These are phyloP conservation scores for Plebejus argus DNA, from an alignment of 2,888 invertebrate genomes.

Conservation along the genomic window DNA sequence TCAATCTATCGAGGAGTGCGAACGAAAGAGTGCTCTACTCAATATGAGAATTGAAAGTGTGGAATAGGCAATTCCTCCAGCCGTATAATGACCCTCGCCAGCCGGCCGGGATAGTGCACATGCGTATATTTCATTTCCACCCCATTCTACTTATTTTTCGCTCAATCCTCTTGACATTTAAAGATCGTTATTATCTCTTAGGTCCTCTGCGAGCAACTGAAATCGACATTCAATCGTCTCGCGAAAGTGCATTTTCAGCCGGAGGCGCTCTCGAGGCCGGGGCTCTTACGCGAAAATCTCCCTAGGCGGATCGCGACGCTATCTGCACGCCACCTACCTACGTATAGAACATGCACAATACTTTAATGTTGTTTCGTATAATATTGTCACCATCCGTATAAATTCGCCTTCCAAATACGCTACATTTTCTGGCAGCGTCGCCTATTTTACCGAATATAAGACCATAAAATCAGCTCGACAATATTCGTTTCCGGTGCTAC, in stretches of 20 bases:
- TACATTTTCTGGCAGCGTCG: neutral
- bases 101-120: conserved; percentile 14
- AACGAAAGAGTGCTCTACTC: neutral
- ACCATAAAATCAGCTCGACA: neutral
- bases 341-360: neutral
- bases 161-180: conserved; percentile 33
- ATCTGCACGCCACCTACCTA: conserved; percentile 45
- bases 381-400: neutral
- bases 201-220: conserved; percentile 62
- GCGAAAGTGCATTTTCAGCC: conserved; percentile 78
- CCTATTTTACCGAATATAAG: neutral
- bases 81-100: conserved; percentile 18
- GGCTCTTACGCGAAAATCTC: conserved; percentile 77
- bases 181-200: conserved; percentile 67
- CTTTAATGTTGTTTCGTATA: neutral
- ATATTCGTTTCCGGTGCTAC: neutral
- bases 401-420: neutral
- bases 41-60: conserved; percentile 24
- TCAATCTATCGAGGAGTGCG: neutral
- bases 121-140: conserved; percentile 25
- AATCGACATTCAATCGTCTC: conserved; percentile 74
- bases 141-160: conserved; percentile 24
- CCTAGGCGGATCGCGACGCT: conserved; percentile 58
- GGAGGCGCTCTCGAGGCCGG: conserved; percentile 63
- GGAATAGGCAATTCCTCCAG: conserved; percentile 2